Evolutionary conservation across 2,113 vertebrate species (phyloP).

Genomic region (Uria aalge): DNA sequence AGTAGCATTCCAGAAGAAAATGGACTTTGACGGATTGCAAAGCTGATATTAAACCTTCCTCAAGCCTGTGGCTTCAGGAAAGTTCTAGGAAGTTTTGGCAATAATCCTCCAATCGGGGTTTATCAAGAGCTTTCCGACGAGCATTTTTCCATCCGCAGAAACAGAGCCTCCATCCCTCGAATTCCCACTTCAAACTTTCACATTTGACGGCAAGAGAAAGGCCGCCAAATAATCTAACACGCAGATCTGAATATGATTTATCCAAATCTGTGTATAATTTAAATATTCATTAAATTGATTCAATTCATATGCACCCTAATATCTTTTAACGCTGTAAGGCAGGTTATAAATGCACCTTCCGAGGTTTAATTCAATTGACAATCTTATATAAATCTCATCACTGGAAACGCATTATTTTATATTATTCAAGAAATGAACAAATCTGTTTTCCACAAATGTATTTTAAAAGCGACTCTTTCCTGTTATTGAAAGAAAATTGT

Average conservation of each 20-base stretch:
- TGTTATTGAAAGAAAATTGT: conserved; percentile 93
- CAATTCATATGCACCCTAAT: conserved; percentile 68
- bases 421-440: conserved; percentile 83
- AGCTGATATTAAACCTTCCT: conserved; percentile 48
- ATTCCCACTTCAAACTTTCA: not conserved
- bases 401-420: conserved; percentile 75
- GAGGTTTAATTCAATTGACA: conserved; percentile 79
- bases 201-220: not conserved
- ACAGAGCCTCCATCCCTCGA: not conserved
- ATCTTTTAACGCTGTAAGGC: conserved; percentile 74
- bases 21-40: conserved; percentile 21
- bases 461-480: conserved; percentile 82
- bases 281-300: conserved; percentile 76
- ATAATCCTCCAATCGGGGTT: not conserved
- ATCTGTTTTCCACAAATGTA: conserved; percentile 79
- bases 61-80: conserved; percentile 24
- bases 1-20: conserved; percentile 35
- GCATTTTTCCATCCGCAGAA: not conserved
- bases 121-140: not conserved
- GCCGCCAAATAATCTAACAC: conserved; percentile 21
- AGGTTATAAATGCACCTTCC: conserved; percentile 76
- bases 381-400: conserved; percentile 70
- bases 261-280: conserved; percentile 75
- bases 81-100: not conserved
- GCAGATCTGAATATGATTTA: conserved; percentile 65